Conservation (phyloP, 2,888 invertebrate genomes). For the Orthonychiurus folsomi region DNA sequence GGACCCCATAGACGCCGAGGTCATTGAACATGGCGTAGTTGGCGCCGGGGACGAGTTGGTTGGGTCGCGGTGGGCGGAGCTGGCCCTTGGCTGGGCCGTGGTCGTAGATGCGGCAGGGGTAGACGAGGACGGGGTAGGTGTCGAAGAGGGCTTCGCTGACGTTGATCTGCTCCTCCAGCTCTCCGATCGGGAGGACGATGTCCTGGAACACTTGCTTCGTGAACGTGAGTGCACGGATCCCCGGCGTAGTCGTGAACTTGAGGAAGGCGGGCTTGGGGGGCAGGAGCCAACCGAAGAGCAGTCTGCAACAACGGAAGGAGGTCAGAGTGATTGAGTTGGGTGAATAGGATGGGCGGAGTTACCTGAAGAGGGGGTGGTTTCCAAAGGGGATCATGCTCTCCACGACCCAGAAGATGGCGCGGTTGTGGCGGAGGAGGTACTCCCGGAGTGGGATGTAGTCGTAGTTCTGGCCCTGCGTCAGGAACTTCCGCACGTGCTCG, state of each 20-base stretch:
- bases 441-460: constrained; percentile 56
- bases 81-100: constrained; percentile 54
- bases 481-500: constrained; percentile 55
- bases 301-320: no score
- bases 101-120: constrained; percentile 59
- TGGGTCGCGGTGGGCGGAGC: constrained; percentile 50
- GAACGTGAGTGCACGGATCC: constrained; percentile 58
- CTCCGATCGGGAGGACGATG: constrained; percentile 57
- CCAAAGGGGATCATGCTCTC: constrained; percentile 63
- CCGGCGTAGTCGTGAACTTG: constrained; percentile 62
- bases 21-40: constrained; percentile 64
- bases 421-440: constrained; percentile 57
- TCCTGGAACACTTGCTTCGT: constrained; percentile 64
- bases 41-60: constrained; percentile 56
- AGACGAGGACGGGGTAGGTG: constrained; percentile 59
- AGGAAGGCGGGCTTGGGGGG: constrained; percentile 63
- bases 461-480: constrained; percentile 48
- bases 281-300: constrained; percentile 57
- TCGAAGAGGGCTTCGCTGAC: constrained; percentile 55
- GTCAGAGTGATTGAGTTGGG: background rate
- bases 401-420: constrained; percentile 64
- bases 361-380: constrained; percentile 54
- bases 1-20: constrained; percentile 61
- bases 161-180: constrained; percentile 57
- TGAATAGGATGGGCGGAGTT: background rate